These are phyloP conservation scores for Metallyticus violacea DNA, from an alignment of 2,888 invertebrate species.

Conservation along the genomic window DNA sequence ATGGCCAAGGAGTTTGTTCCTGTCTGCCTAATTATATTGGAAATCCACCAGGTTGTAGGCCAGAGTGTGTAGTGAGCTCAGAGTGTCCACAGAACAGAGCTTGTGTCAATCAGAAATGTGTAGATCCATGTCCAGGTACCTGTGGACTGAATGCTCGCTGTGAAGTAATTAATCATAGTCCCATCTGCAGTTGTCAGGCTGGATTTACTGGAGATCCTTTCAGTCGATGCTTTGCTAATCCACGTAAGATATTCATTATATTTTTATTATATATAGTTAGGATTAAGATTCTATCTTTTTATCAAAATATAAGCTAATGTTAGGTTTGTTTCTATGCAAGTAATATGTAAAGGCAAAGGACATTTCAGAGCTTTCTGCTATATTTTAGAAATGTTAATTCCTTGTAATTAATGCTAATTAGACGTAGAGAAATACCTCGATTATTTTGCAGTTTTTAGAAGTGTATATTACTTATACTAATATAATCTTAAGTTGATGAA, in stretches of 20 bases:
- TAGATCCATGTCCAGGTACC: slow-evolving; percentile 70
- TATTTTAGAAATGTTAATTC: too few relatives aligned
- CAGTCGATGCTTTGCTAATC: slow-evolving; percentile 61
- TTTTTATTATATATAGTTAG: too few relatives aligned
- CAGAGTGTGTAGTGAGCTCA: slow-evolving; percentile 73
- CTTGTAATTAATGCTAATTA: too few relatives aligned
- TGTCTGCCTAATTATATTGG: slow-evolving; percentile 68
- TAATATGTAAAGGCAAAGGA: too few relatives aligned
- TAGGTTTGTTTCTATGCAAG: too few relatives aligned
- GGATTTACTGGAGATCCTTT: slow-evolving; percentile 76
- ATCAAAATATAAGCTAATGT: too few relatives aligned
- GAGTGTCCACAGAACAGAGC: slow-evolving; percentile 70
- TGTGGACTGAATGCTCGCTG: slow-evolving; percentile 72
- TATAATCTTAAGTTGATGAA: too few relatives aligned
- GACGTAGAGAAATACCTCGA: too few relatives aligned
- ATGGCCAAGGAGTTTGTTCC: slow-evolving; percentile 69
- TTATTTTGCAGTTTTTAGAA: too few relatives aligned
- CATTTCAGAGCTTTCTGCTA: too few relatives aligned
- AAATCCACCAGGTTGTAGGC: slow-evolving; percentile 70
- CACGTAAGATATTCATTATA: slow-evolving; percentile 42
- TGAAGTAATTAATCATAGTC: slow-evolving; percentile 71
- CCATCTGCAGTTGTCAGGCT: slow-evolving; percentile 70
- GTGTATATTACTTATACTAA: too few relatives aligned
- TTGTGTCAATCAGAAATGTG: slow-evolving; percentile 72
- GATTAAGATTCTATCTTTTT: too few relatives aligned